These are phyloP conservation scores for Oncopodura yosiiana DNA, from an alignment of 1,140 invertebrate species.

Conservation along the genomic window DNA sequence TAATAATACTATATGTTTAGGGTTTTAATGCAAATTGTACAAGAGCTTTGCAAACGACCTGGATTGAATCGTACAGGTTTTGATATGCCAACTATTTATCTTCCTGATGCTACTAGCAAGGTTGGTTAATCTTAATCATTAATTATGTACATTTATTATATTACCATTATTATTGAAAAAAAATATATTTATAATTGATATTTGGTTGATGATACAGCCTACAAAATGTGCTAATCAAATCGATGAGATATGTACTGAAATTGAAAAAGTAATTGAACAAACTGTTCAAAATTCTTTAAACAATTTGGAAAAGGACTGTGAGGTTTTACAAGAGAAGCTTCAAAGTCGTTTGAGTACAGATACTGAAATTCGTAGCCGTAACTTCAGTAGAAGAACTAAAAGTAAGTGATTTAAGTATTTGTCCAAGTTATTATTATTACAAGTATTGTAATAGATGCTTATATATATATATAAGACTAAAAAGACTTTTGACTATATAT, in stretches of 20 bases:
- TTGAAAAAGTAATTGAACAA: constrained; percentile 52
- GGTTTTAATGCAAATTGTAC: constrained; percentile 57
- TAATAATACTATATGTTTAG: too few relatives aligned
- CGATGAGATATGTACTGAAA: constrained; percentile 49
- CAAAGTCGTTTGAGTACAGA: constrained; percentile 43
- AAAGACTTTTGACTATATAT: too few relatives aligned
- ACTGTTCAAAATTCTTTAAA: constrained; percentile 53
- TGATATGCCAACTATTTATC: constrained; percentile 55
- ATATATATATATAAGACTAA: too few relatives aligned
- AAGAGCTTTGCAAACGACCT: constrained; percentile 52
- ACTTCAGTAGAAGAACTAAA: constrained; percentile 33
- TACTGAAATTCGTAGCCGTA: constrained; percentile 37
- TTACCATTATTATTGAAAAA: neutral
- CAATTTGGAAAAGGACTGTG: constrained; percentile 49
- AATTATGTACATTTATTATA: neutral
- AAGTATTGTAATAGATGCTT: too few relatives aligned
- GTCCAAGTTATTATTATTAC: constrained; percentile 2
- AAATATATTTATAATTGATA: neutral
- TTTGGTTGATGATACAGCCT: constrained; percentile 34
- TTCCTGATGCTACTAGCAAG: constrained; percentile 47
- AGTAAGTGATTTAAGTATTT: constrained; percentile 28
- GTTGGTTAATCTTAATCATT: constrained; percentile 28
- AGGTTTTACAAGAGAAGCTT: constrained; percentile 43
- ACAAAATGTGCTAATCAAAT: constrained; percentile 51
- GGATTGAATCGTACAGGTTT: constrained; percentile 52